Evolutionary conservation across 2,888 invertebrate genomes (phyloP), one percentile per base, ranked within the genome.

Genomic region (Zaprionus lineosus): DNA sequence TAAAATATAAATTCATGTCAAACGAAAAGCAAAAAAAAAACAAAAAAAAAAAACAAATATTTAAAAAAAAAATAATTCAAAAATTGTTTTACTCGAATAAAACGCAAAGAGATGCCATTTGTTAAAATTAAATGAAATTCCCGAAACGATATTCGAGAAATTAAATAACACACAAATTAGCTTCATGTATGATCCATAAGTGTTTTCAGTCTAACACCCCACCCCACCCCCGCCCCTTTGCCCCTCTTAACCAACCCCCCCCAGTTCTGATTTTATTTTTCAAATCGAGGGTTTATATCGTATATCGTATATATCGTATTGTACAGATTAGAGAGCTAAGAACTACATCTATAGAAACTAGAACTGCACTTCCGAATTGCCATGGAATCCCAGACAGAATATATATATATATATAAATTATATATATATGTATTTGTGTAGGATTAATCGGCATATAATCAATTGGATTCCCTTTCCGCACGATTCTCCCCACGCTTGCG

Each of bases 1-100:
- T 84, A 78, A 84, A 77, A 58, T 79, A 84, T 74, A 56, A 64
- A 74, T 47, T 64, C 51, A 56, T 55, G 62, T 72, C 68, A 37
- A 8, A 8, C 5, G 5, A 19, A 19, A 5, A 19, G 5, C 19
- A 71, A 63, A 37, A 51, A 36, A 34, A 51, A 36, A 34, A 34
- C 28, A 34, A 41, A 70, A 62, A 37, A 51, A 36, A 34, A 34
- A 56, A 51, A 46, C 29, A 36, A 43, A 37, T 33, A 21, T 36
- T 41, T 12, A 33, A 55, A 60, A 43, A 44, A 28, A 11, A 28
- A 48, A 64, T 37, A 40, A 36, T 47, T 43, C 11, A 33, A 24
- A 56, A 57, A 37, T 43, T 36, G 64, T 64, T 64, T 64, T 48
- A 51, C 40, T 52, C 24, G 9, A 44, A n/a, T 7, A 37, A 29